Percentiles rank a stretch among this genome's conserved stretches.
Evolutionary conservation across 1,140 invertebrate species (phyloP).

Genomic region (Metopolophium dirhodum): DNA sequence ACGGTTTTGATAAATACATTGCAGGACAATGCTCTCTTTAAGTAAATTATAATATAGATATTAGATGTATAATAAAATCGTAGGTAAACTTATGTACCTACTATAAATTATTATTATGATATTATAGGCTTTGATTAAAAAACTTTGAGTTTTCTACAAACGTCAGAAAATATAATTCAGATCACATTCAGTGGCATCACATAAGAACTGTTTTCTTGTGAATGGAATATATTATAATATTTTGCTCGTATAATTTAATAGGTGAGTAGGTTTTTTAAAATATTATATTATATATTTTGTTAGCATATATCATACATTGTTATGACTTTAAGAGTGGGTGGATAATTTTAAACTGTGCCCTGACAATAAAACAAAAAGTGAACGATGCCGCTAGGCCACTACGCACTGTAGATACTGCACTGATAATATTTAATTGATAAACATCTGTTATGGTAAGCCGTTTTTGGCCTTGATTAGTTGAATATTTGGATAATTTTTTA

Average conservation of each 20-base stretch:
- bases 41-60: too few relatives aligned
- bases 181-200: background rate
- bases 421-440: slow-evolving; percentile 9
- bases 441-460: background rate
- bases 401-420: background rate
- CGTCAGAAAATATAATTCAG: background rate
- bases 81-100: background rate
- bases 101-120: background rate
- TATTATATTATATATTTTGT: background rate
- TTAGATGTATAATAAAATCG: background rate
- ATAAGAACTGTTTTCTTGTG: background rate
- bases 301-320: background rate
- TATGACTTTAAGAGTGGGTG: background rate
- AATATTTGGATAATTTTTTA: background rate
- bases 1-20: background rate
- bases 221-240: background rate
- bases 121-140: background rate
- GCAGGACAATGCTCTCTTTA: background rate
- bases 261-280: background rate
- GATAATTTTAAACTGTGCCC: background rate
- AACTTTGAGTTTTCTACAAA: background rate
- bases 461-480: slow-evolving; percentile 2
- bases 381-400: background rate
- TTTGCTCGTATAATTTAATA: background rate
- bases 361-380: background rate